A percentile compares a stretch with the other conserved stretches of the same genome.
Conservation (phyloP, 2,888 invertebrate species). For the Limenitis camilla region DNA sequence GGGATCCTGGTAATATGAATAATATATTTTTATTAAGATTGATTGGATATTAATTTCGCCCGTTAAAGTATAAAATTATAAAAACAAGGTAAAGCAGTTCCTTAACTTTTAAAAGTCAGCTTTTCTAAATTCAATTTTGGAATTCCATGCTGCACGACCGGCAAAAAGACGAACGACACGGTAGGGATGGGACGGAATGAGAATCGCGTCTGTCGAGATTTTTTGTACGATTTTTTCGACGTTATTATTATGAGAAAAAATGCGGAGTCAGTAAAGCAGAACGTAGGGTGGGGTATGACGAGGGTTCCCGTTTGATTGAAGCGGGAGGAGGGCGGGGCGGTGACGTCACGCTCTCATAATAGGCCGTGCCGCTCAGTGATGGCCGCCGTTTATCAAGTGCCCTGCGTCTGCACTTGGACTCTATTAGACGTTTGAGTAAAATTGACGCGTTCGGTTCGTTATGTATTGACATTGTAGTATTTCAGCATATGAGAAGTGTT, state of each 20-base stretch:
- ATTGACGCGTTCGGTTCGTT: conserved; percentile 8
- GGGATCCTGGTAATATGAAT: too few relatives aligned
- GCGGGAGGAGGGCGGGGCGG: conserved; percentile 71
- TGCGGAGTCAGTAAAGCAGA: conserved; percentile 72
- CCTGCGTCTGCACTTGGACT: conserved; percentile 60
- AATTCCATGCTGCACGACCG: conserved; percentile 42
- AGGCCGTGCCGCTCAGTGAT: conserved; percentile 72
- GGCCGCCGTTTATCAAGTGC: conserved; percentile 71
- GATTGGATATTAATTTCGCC: not conserved
- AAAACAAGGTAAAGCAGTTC: conserved; percentile 1
- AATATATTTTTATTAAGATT: too few relatives aligned
- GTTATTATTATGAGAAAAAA: conserved; percentile 75
- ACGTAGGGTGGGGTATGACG: conserved; percentile 72
- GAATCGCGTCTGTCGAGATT: conserved; percentile 67
- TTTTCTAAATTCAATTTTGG: conserved; percentile 47
- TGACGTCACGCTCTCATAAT: conserved; percentile 74
- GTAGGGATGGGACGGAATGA: conserved; percentile 67
- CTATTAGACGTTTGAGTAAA: conserved; percentile 35
- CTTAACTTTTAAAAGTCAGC: conserved; percentile 7
- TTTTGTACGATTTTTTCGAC: conserved; percentile 73
- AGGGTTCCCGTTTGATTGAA: conserved; percentile 74
- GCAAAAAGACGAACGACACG: conserved; percentile 47
- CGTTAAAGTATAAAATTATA: conserved; percentile 1
- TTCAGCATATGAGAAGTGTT: too few relatives aligned
- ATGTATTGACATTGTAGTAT: not conserved